Evolutionary conservation across 2,888 invertebrate species (phyloP).

Genomic region (Sisyra nigra): DNA sequence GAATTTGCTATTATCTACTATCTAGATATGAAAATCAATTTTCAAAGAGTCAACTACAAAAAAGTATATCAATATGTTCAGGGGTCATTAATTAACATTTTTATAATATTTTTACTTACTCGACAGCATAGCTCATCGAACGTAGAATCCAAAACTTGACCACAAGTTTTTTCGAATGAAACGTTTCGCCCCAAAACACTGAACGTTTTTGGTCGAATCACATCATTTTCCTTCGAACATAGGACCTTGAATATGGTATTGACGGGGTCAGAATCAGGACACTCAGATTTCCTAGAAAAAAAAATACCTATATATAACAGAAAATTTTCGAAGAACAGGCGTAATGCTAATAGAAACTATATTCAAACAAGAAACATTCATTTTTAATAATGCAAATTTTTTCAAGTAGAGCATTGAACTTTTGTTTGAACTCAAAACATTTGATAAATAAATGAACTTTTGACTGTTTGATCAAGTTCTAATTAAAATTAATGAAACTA

Average conservation of each 20-base stretch:
- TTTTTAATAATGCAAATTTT: constrained; percentile 10
- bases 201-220: constrained; percentile 66
- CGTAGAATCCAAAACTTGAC: constrained; percentile 72
- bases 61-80: too few relatives aligned
- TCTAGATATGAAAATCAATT: too few relatives aligned
- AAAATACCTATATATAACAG: too few relatives aligned
- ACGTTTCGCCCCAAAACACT: constrained; percentile 83
- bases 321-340: too few relatives aligned
- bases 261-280: constrained; percentile 43
- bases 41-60: too few relatives aligned
- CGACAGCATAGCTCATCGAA: constrained; percentile 85
- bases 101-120: too few relatives aligned
- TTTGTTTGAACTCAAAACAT: constrained; percentile 23
- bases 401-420: constrained; percentile 3
- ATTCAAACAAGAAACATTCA: too few relatives aligned
- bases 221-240: constrained; percentile 78
- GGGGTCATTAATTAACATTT: too few relatives aligned
- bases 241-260: constrained; percentile 78
- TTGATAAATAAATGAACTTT: background rate
- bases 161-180: constrained; percentile 77
- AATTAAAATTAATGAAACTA: too few relatives aligned
- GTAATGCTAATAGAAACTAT: too few relatives aligned
- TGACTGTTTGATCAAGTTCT: too few relatives aligned
- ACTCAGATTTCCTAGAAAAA: constrained; percentile 42
- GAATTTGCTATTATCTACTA: too few relatives aligned